Evolutionary conservation across 2,888 invertebrate genomes (phyloP).

Genomic region (Meandrusa payeni): DNA sequence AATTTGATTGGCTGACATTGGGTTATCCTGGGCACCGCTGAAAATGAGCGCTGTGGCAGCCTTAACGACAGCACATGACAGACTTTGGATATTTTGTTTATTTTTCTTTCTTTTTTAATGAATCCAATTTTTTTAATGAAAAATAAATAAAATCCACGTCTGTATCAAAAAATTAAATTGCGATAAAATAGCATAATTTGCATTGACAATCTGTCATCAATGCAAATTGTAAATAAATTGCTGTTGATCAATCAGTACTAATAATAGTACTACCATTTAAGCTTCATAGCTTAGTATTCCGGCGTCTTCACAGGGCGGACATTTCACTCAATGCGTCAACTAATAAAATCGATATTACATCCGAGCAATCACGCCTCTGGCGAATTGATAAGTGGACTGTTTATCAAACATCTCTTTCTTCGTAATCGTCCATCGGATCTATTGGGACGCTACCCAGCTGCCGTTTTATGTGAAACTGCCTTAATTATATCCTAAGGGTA

Average conservation of each 20-base stretch:
- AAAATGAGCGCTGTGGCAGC: too few relatives aligned
- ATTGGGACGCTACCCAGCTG: conserved; percentile 56
- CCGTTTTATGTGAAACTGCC: conserved; percentile 60
- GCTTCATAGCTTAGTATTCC: conserved; percentile 25
- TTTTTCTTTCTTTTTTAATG: too few relatives aligned
- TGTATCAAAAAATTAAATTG: too few relatives aligned
- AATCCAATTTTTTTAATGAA: too few relatives aligned
- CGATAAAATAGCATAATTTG: too few relatives aligned
- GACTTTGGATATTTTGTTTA: too few relatives aligned
- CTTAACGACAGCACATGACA: too few relatives aligned
- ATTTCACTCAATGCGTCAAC: conserved; percentile 34
- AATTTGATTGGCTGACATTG: too few relatives aligned
- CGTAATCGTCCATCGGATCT: conserved; percentile 63
- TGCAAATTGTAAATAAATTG: too few relatives aligned
- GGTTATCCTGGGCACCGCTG: too few relatives aligned
- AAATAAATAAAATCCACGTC: too few relatives aligned
- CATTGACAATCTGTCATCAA: too few relatives aligned
- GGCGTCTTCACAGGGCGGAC: conserved; percentile 27
- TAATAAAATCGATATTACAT: conserved; percentile 44
- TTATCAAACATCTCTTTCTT: conserved; percentile 68
- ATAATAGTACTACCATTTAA: conserved; percentile 12
- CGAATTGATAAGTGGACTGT: conserved; percentile 68
- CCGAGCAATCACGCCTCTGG: conserved; percentile 45
- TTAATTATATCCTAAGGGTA: conserved; percentile 65
- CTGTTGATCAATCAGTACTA: conserved; percentile 15